A percentile compares a stretch with the other conserved stretches of the same genome.
Evolutionary conservation across 2,113 vertebrate species (phyloP).

Genomic region (Tichodroma muraria): DNA sequence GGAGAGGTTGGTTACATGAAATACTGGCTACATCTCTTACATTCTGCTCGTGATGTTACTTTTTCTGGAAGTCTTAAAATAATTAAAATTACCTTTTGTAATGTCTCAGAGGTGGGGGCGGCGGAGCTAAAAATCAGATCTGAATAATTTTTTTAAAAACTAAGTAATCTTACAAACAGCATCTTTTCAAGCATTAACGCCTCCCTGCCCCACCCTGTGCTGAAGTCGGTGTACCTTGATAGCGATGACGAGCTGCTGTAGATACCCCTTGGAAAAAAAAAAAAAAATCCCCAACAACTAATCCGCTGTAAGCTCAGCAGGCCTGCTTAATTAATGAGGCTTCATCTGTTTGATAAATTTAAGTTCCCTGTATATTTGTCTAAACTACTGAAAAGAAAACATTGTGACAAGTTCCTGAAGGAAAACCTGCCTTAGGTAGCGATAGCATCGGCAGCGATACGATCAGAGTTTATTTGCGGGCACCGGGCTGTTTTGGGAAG

Average conservation of each 20-base stretch:
- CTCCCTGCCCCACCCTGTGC: background rate
- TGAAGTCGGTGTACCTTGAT: background rate
- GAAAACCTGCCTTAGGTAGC: background rate
- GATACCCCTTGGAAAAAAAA: background rate
- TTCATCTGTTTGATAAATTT: constrained; percentile 41
- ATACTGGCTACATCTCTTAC: background rate
- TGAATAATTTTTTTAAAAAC: background rate
- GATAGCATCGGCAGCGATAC: constrained; percentile 51
- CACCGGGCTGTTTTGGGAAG: background rate
- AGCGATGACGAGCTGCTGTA: background rate
- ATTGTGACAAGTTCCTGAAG: constrained; percentile 33
- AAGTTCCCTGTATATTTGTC: constrained; percentile 43
- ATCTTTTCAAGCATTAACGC: background rate
- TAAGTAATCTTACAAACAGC: background rate
- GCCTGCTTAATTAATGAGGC: constrained; percentile 34
- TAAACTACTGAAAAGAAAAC: constrained; percentile 52
- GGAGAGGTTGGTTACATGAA: background rate
- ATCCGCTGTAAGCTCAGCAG: background rate
- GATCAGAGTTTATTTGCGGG: constrained; percentile 17
- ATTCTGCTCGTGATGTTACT: background rate
- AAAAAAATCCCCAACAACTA: background rate
- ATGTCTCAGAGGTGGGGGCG: rapidly evolving
- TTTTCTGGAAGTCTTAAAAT: background rate
- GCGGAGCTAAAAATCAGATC: background rate
- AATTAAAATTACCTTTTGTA: background rate